phyloP scores from a whole-genome alignment of 1,140 invertebrate genomes.

The Nixonia krombeini region DNA sequence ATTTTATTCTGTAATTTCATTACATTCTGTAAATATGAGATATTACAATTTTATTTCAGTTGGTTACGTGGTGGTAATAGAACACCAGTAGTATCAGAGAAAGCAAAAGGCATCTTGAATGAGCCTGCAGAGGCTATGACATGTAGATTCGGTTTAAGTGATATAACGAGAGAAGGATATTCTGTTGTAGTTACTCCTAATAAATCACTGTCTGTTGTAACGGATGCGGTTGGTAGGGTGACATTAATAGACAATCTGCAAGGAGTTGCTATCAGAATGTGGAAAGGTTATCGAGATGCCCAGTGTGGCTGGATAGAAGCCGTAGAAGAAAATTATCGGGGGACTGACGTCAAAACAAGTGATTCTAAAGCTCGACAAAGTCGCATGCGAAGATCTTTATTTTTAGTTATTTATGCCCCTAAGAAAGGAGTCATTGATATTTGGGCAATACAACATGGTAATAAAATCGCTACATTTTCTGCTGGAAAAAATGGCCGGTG shows the following conservation, averaged over 20 bases:
- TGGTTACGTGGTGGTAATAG: conserved; percentile 73
- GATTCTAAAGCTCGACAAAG: conserved; percentile 49
- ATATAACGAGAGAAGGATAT: conserved; percentile 82
- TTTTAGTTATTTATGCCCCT: conserved; percentile 89
- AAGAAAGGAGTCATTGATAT: conserved; percentile 89
- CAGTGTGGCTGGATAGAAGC: conserved; percentile 93
- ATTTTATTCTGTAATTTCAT: no score
- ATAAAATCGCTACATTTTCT: conserved; percentile 90
- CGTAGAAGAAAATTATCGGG: conserved; percentile 74
- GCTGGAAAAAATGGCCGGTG: conserved; percentile 85
- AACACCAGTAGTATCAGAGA: conserved; percentile 54
- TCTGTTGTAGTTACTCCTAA: conserved; percentile 84
- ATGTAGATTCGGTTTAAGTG: conserved; percentile 87
- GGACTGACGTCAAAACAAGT: conserved; percentile 64
- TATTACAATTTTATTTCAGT: conserved; percentile 54
- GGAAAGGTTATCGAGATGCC: conserved; percentile 95
- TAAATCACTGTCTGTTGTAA: conserved; percentile 83
- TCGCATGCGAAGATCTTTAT: conserved; percentile 75
- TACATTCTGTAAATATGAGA: no score
- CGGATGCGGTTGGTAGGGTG: conserved; percentile 90
- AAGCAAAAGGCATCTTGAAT: conserved; percentile 63
- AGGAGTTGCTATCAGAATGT: conserved; percentile 87
- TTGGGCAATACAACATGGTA: conserved; percentile 88
- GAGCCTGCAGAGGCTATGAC: conserved; percentile 77
- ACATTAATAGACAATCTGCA: conserved; percentile 85